These are phyloP conservation scores for Aphis gossypii DNA, from an alignment of 1,140 invertebrate genomes.

Conservation along the genomic window DNA sequence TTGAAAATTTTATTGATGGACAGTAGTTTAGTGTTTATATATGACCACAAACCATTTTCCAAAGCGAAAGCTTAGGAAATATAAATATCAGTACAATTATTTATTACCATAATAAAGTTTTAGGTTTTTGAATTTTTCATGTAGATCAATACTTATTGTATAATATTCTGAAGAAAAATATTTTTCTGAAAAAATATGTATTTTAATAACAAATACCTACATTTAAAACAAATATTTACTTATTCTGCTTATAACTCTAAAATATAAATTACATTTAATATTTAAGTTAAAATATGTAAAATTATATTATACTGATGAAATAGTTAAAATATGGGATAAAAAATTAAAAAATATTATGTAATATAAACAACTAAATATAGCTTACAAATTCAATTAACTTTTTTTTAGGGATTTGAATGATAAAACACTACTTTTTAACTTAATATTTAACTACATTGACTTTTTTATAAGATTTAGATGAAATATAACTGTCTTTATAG, in stretches of 20 bases:
- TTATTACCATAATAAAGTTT: background rate
- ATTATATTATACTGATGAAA: background rate
- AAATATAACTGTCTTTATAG: background rate
- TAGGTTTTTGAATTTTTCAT: background rate
- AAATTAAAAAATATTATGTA: background rate
- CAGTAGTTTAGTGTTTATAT: background rate
- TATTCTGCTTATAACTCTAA: background rate
- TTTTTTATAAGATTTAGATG: background rate
- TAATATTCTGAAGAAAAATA: background rate
- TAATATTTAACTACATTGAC: background rate
- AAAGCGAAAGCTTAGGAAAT: background rate
- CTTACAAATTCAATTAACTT: background rate
- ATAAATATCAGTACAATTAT: background rate
- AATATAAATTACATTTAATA: background rate
- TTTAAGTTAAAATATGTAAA: background rate
- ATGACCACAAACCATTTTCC: no score
- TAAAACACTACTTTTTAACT: background rate
- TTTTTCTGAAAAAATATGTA: no score
- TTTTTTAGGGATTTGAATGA: no score
- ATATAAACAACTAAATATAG: background rate
- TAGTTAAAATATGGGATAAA: background rate
- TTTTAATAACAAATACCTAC: no score
- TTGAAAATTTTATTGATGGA: background rate
- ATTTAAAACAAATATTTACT: background rate
- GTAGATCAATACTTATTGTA: background rate